Conservation (phyloP, 1,140 invertebrate genomes). For the Cotesia typhae region DNA sequence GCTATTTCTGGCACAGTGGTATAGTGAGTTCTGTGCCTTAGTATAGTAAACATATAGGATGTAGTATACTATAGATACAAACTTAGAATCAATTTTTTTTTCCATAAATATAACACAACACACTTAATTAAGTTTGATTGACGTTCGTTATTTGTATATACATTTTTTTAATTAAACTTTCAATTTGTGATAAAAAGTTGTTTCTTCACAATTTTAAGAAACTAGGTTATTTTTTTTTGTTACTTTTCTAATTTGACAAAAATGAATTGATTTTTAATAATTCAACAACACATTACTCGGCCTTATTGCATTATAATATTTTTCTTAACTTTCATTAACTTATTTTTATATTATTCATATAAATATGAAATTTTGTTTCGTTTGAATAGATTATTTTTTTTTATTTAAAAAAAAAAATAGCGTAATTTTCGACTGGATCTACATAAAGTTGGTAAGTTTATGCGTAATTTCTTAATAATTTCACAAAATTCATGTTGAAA, state of each 20-base stretch:
- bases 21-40: no score
- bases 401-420: no score
- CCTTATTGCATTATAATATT: neutral
- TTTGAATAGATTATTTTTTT: no score
- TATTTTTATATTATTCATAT: conserved; percentile 25
- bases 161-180: conserved; percentile 40
- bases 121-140: conserved; percentile 55
- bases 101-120: neutral
- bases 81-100: no score
- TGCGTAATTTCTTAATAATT: no score
- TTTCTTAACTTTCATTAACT: neutral
- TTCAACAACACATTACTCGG: conserved; percentile 29
- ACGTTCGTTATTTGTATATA: conserved; percentile 45
- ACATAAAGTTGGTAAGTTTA: no score
- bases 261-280: conserved; percentile 23
- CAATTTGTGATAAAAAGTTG: conserved; percentile 41
- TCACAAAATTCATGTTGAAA: no score
- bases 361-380: no score
- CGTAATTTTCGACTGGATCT: no score
- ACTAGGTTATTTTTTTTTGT: conserved; percentile 4
- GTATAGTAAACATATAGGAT: no score
- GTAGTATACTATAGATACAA: no score
- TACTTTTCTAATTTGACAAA: conserved; percentile 4
- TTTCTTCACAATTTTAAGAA: conserved; percentile 10
- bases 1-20: no score